Evolutionary conservation across 2,113 vertebrate species (phyloP).

Genomic region (Epinephelus lanceolatus): DNA sequence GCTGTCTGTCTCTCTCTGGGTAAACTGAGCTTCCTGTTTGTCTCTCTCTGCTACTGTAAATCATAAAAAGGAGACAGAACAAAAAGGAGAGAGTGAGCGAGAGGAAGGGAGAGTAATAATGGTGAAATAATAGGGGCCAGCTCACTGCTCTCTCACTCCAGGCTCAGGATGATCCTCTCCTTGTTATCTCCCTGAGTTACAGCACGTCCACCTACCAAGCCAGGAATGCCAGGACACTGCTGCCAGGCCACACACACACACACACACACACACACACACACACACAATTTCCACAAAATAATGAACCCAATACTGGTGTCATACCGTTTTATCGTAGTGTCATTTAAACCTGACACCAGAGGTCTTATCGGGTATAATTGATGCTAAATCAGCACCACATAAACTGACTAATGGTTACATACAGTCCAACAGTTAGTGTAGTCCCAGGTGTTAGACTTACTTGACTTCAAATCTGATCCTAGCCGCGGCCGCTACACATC

Average conservation of each 20-base stretch:
- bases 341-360: conserved; percentile 14
- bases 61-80: conserved; percentile 11
- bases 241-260: not conserved
- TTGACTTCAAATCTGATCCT: not conserved
- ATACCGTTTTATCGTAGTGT: conserved; percentile 15
- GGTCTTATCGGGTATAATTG: not conserved
- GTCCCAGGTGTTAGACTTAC: not conserved
- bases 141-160: conserved; percentile 4
- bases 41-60: conserved; percentile 5
- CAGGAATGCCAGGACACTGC: conserved; percentile 2
- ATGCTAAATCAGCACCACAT: not conserved
- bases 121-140: conserved; percentile 51
- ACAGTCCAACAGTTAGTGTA: not conserved
- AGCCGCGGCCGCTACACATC: not conserved
- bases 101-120: conserved; percentile 44
- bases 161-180: conserved; percentile 22
- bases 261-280: too few species aligned
- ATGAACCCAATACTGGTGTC: conserved; percentile 14
- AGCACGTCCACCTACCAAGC: conserved; percentile 4
- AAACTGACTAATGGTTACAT: conserved; percentile 13
- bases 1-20: not conserved
- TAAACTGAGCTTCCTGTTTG: not conserved
- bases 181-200: conserved; percentile 39
- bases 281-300: not conserved
- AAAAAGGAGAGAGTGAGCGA: conserved; percentile 1